These are phyloP conservation scores for Oryzias sinensis DNA, from an alignment of 2,797 vertebrate genomes.

Conservation along the genomic window DNA sequence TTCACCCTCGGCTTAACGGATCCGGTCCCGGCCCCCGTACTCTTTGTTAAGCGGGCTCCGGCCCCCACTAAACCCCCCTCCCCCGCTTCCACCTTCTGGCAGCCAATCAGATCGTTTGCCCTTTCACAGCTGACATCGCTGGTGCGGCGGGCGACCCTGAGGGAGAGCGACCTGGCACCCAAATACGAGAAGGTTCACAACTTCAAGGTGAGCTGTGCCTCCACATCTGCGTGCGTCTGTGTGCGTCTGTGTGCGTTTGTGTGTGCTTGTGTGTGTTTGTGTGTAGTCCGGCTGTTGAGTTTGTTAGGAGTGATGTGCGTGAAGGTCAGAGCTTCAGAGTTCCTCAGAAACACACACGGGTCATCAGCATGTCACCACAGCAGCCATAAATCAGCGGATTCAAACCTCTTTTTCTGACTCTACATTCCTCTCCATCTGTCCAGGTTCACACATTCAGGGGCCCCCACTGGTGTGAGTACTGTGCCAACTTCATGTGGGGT, in stretches of 20 bases:
- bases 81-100: conserved; percentile 88
- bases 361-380: conserved; percentile 51
- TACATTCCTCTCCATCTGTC: not conserved
- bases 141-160: conserved; percentile 95
- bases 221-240: not conserved
- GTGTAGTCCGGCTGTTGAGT: conserved; percentile 43
- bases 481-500: conserved; percentile 98
- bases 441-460: conserved; percentile 94
- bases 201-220: conserved; percentile 91
- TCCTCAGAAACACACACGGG: conserved; percentile 18
- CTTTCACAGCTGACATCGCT: conserved; percentile 98
- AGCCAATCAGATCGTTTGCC: conserved; percentile 98
- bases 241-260: conserved; percentile 4
- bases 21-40: conserved; percentile 5
- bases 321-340: conserved; percentile 28
- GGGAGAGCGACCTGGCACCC: conserved; percentile 91
- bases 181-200: conserved; percentile 99
- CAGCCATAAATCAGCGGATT: conserved; percentile 32
- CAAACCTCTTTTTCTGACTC: conserved; percentile 5
- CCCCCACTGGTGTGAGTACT: conserved; percentile 96
- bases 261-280: not conserved
- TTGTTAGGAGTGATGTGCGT: conserved; percentile 31
- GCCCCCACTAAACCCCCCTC: conserved; percentile 80
- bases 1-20: conserved; percentile 83
- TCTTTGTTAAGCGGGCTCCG: conserved; percentile 9